Conservation (phyloP, 2,888 invertebrate species). For the Noctua janthina region DNA sequence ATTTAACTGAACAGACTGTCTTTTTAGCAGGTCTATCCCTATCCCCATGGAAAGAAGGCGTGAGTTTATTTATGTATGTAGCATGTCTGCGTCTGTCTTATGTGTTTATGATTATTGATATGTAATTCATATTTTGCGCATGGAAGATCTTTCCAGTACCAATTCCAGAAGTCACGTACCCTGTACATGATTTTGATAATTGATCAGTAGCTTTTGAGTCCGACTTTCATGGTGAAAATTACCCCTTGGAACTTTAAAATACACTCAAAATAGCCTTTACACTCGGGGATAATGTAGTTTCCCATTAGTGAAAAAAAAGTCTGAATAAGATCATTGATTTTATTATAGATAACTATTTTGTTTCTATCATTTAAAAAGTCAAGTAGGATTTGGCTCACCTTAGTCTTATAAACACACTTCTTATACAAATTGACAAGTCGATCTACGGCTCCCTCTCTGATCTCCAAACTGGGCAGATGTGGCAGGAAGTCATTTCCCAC, state of each 20-base stretch:
- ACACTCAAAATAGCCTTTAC: neutral
- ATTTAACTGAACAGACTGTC: neutral
- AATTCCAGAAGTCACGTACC: neutral
- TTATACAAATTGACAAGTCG: constrained; percentile 98
- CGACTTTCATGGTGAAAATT: neutral
- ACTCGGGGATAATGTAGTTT: neutral
- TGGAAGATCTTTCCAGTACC: no score
- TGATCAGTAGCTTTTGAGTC: neutral
- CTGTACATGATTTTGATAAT: neutral
- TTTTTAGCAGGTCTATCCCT: neutral
- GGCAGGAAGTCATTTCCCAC: constrained; percentile 99
- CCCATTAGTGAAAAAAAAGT: neutral
- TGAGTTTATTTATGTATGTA: neutral
- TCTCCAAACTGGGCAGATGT: constrained; percentile 99
- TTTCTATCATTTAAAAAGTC: neutral
- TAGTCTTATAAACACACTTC: constrained; percentile 97
- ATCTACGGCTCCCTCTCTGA: constrained; percentile 99
- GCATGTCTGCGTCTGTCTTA: neutral
- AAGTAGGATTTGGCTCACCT: constrained; percentile 85
- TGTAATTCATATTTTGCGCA: no score
- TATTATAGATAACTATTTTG: no score
- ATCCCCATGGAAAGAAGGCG: neutral
- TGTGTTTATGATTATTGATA: neutral
- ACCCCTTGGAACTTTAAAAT: neutral
- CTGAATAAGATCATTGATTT: no score